phyloP scores from a whole-genome alignment of 2,113 vertebrate genomes.

The Passer domesticus region DNA sequence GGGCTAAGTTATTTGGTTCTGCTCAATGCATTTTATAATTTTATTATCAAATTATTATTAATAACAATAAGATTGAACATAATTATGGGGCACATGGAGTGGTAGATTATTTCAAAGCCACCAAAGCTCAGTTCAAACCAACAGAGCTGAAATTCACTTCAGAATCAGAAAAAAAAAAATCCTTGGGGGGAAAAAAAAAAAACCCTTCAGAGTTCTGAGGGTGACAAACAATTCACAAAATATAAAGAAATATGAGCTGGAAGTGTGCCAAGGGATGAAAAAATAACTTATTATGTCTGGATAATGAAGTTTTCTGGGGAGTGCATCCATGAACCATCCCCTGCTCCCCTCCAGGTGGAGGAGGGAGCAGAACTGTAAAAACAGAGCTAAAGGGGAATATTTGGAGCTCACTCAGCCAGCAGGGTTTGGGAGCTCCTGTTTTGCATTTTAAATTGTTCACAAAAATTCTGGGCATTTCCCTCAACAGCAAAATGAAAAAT shows the following conservation, averaged over 20 bases:
- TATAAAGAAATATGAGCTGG: not conserved
- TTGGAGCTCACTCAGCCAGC: not conserved
- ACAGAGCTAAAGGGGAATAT: not conserved
- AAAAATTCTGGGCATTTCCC: not conserved
- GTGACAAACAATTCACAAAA: not conserved
- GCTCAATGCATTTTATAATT: not conserved
- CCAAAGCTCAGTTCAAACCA: not conserved
- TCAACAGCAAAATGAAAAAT: not conserved
- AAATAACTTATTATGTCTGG: not conserved
- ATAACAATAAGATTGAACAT: not conserved
- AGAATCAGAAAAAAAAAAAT: not conserved
- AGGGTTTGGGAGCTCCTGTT: not conserved
- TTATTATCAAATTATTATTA: not conserved
- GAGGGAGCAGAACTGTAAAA: not conserved
- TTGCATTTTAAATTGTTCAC: not conserved
- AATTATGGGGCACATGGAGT: fast-evolving
- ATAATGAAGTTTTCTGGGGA: not conserved
- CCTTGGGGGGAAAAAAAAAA: not conserved
- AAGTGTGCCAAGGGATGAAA: fast-evolving
- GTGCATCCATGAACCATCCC: slow-evolving; percentile 24
- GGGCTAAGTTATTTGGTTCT: not conserved
- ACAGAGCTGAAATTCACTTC: not conserved
- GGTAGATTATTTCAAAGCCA: not conserved
- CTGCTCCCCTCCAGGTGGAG: not conserved
- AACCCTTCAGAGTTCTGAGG: not conserved